Percentiles rank a stretch among this genome's conserved stretches.
These are phyloP conservation scores for Trachops cirrhosus DNA, from an alignment of 2,797 vertebrate species.

Conservation along the genomic window DNA sequence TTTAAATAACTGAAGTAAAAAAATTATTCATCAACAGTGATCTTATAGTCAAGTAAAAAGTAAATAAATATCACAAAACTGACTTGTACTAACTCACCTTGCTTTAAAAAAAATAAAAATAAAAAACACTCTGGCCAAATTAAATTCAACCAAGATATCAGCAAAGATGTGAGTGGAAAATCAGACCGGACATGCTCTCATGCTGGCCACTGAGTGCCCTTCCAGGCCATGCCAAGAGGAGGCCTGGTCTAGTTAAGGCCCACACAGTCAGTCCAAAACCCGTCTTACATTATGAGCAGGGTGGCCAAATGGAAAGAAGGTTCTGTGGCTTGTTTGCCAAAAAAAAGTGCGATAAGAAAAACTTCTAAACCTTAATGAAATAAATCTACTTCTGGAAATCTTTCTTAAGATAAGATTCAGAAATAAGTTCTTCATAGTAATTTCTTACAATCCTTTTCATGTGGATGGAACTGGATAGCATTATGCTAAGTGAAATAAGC, in stretches of 20 bases:
- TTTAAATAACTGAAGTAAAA: slow-evolving; percentile 21
- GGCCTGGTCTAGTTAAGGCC: not conserved
- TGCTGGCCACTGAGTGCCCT: not conserved
- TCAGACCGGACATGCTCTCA: not conserved
- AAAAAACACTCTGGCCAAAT: not conserved
- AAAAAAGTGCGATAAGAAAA: slow-evolving; percentile 2
- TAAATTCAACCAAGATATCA: not conserved
- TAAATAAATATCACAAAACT: slow-evolving; percentile 7
- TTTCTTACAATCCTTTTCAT: too few species aligned
- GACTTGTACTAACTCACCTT: not conserved
- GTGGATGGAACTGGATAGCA: too few species aligned
- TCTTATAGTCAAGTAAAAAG: not conserved
- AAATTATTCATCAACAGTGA: not conserved
- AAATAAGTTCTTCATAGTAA: not conserved
- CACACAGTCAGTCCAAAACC: not conserved
- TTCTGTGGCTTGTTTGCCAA: not conserved
- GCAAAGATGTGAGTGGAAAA: not conserved
- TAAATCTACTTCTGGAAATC: slow-evolving; percentile 18
- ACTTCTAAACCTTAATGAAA: not conserved
- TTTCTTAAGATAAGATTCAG: not conserved
- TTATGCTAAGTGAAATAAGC: too few species aligned
- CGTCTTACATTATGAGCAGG: not conserved
- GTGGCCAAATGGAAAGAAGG: not conserved
- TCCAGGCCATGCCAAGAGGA: not conserved
- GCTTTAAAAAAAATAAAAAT: not conserved